Conservation (phyloP, 2,888 invertebrate species). For the Apotomis capreana region DNA sequence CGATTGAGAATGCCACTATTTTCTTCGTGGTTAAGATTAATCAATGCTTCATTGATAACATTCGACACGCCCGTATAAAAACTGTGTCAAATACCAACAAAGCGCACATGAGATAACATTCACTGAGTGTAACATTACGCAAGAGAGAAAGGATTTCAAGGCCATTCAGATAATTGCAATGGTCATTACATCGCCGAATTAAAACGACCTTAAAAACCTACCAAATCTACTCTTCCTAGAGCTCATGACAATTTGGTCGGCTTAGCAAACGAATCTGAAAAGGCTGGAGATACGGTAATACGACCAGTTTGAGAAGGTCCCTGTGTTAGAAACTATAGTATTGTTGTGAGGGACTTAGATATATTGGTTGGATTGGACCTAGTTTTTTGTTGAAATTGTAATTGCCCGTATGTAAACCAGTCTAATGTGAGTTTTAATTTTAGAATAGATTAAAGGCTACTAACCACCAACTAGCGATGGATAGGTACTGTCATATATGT, state of each 20-base stretch:
- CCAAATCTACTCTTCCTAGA: background rate
- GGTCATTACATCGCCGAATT: slow-evolving; percentile 21
- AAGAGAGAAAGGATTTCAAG: slow-evolving; percentile 38
- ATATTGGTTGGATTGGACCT: slow-evolving; percentile 8
- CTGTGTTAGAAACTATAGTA: background rate
- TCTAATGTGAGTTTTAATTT: slow-evolving; percentile 14
- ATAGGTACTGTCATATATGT: background rate
- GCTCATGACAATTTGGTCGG: slow-evolving; percentile 9
- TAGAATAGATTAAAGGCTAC: slow-evolving; percentile 7
- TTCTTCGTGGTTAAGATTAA: no score
- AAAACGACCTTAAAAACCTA: background rate
- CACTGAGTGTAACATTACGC: slow-evolving; percentile 9
- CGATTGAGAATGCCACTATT: no score
- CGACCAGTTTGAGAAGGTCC: slow-evolving; percentile 7
- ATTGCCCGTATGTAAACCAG: slow-evolving; percentile 18
- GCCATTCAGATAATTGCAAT: slow-evolving; percentile 22
- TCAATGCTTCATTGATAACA: background rate
- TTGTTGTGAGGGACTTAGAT: background rate
- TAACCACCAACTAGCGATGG: background rate
- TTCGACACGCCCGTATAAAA: background rate
- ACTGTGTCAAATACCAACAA: background rate
- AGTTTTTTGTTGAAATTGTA: slow-evolving; percentile 21
- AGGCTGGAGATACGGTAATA: slow-evolving; percentile 18
- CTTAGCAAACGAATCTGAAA: slow-evolving; percentile 17
- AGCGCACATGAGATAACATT: slow-evolving; percentile 11